Base-by-base conservation (phyloP, 2,888 invertebrate genomes). In the Deroplatys truncata region DNA sequence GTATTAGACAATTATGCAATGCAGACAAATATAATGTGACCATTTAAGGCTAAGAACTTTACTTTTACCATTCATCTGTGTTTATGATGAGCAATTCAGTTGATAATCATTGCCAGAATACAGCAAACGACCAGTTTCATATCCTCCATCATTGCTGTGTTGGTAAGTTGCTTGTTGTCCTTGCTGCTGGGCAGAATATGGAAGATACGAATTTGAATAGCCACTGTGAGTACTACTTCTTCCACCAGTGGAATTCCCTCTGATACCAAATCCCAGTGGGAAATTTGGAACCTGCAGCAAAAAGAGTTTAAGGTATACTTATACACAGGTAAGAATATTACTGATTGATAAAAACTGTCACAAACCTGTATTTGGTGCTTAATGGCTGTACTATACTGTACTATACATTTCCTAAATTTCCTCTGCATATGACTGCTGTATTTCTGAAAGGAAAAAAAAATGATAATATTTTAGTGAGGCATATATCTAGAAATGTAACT, bases 111-210 rank as follows among this genome's bases (percentile, higher is more conserved):
- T 84, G n/a, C 43, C 89, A 56, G 85, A 90, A 88, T 90, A 90
- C 15, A 91, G 85, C 83, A 91, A 8, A 2, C 90, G 90, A 10
- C 91, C 91, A 89, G 90, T 91, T 89, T 91, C 91, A 88, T 91
- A 91, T 16, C 90, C 89, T 10, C 56, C 56, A 72, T 72, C 56
- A 20, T 72, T 72, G 20, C 20, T 84, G 29, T 72, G 88, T 72
- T 89, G 82, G 56, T 83, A 89, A 29, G 49, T 29, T 84, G 88
- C 85, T 25, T 90, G 86, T 16, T 89, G 88, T 49, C 56, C 72
- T 15, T 83, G 88, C 31, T 88, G 90, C 25, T 85, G 85, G 31
- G 72, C 72, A 35, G 85, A 35, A 29, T 87, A 87, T 82, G 83
- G 82, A 15, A 84, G 88, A 28, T 88, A 89, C 35, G 85, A 28